phyloP scores from a whole-genome alignment of 92 coral and sea anemone genomes.

The Phenganax marumi region DNA sequence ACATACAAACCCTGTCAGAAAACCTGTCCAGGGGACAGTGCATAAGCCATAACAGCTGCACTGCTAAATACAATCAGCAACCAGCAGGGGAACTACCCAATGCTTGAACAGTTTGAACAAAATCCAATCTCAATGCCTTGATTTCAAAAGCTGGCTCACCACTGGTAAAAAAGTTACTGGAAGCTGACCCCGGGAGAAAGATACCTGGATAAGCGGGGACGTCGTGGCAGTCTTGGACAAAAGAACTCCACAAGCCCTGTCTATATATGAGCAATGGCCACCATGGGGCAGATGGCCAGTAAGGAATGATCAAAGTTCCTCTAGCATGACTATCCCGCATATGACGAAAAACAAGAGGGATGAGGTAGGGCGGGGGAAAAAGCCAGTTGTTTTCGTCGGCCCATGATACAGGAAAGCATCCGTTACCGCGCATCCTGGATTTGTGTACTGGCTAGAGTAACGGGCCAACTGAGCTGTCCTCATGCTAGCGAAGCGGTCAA shows the following conservation, averaged over 20 bases:
- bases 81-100: neutral
- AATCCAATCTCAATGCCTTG: conserved; percentile 51
- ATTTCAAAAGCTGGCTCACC: conserved; percentile 52
- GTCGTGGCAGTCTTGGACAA: conserved; percentile 38
- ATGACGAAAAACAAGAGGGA: conserved; percentile 45
- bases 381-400: conserved; percentile 57
- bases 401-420: conserved; percentile 66
- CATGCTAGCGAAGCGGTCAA: conserved; percentile 58
- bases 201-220: conserved; percentile 35
- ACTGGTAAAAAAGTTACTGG: conserved; percentile 47
- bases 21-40: neutral
- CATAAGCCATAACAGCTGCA: neutral
- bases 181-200: conserved; percentile 49
- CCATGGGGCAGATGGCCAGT: conserved; percentile 62
- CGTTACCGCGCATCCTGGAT: conserved; percentile 55
- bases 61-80: neutral
- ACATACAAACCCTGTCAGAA: no score
- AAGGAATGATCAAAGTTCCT: conserved; percentile 61
- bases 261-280: conserved; percentile 52
- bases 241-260: conserved; percentile 46
- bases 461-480: conserved; percentile 50
- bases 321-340: conserved; percentile 52
- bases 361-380: conserved; percentile 57
- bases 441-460: conserved; percentile 50
- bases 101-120: neutral